Conservation (phyloP, 2,113 vertebrate genomes). For the Cyprinodon brontotheroides region DNA sequence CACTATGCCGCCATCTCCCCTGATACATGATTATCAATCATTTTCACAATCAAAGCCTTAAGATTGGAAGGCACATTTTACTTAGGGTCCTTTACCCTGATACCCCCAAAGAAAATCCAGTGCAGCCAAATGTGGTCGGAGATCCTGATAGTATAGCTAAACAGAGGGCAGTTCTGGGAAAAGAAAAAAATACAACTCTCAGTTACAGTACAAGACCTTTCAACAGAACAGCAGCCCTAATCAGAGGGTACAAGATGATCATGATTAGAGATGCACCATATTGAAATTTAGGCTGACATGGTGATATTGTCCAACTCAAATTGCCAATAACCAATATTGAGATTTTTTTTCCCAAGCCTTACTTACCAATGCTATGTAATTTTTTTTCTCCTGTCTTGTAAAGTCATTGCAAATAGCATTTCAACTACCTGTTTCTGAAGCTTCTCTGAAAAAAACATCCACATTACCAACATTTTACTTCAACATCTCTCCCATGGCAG, state of each 20-base stretch:
- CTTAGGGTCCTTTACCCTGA: neutral
- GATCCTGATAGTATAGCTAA: neutral
- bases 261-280: neutral
- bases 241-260: neutral
- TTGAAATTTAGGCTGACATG: too few relatives aligned
- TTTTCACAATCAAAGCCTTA: neutral
- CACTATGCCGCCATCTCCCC: too few relatives aligned
- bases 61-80: neutral
- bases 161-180: neutral
- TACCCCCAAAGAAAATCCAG: neutral
- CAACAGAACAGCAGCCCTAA: neutral
- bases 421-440: too few relatives aligned
- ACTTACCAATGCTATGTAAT: too few relatives aligned
- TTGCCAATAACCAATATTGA: too few relatives aligned
- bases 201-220: neutral
- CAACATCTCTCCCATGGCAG: too few relatives aligned
- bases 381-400: too few relatives aligned
- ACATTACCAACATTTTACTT: too few relatives aligned
- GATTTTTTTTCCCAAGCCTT: too few relatives aligned
- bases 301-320: too few relatives aligned
- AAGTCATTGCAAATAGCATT: too few relatives aligned
- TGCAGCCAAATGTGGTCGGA: neutral
- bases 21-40: neutral
- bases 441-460: too few relatives aligned
- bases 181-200: neutral